phyloP scores from a whole-genome alignment of 2,797 vertebrate genomes.

The Cacajao melanocephalus region DNA sequence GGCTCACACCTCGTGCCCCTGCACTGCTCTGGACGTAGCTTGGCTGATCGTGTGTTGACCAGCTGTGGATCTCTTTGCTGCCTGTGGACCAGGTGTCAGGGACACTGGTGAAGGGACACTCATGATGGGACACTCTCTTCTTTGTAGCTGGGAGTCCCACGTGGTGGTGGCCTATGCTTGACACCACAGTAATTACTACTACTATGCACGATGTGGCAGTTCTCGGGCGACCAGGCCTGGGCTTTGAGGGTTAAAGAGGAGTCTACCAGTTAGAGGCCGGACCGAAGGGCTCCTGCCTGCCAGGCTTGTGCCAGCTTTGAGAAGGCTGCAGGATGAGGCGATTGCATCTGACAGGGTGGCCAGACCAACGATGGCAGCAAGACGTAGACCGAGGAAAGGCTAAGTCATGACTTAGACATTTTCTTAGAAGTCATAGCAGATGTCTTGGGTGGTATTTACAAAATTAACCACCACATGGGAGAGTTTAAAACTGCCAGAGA shows the following conservation, averaged over 20 bases:
- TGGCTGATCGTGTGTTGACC: background rate
- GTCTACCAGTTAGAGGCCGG: background rate
- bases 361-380: background rate
- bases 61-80: background rate
- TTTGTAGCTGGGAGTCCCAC: background rate
- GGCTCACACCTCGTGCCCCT: fast-evolving
- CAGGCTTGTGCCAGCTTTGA: background rate
- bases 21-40: background rate
- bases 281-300: background rate
- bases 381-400: background rate
- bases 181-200: fast-evolving
- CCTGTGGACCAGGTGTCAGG: fast-evolving
- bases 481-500: background rate
- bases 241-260: background rate
- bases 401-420: background rate
- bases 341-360: background rate
- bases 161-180: fast-evolving
- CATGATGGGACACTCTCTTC: fast-evolving
- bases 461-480: background rate
- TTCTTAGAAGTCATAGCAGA: background rate
- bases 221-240: background rate
- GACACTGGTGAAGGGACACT: fast-evolving
- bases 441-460: background rate
- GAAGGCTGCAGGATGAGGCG: background rate
- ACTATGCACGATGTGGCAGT: background rate